phyloP scores from a whole-genome alignment of 2,113 vertebrate species.

The Fulica atra region DNA sequence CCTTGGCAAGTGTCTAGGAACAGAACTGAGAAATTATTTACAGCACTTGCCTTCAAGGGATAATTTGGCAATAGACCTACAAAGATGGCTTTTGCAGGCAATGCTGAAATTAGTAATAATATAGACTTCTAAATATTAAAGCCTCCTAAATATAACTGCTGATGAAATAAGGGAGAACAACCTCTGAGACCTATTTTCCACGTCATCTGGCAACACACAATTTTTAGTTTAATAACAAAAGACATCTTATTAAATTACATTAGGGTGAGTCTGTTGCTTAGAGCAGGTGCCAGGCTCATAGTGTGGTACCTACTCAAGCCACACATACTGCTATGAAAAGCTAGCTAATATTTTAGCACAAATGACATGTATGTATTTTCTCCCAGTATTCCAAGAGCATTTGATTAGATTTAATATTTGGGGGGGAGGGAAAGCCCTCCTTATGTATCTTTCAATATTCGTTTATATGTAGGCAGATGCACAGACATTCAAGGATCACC shows the following conservation, averaged over 20 bases:
- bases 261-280: not conserved
- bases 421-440: not conserved
- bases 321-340: not conserved
- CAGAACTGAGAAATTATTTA: conserved; percentile 50
- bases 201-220: not conserved
- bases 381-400: not conserved
- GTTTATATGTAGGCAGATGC: not conserved
- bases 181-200: conserved; percentile 46
- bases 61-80: conserved; percentile 29
- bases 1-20: conserved; percentile 49
- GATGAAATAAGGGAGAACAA: conserved; percentile 2
- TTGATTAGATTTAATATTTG: conserved; percentile 15
- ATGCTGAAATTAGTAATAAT: conserved; percentile 17
- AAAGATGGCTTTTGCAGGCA: not conserved
- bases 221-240: conserved; percentile 64
- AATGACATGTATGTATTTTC: not conserved
- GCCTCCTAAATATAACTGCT: conserved; percentile 45
- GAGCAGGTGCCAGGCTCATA: conserved; percentile 38
- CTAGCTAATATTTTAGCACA: not conserved
- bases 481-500: not conserved
- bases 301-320: not conserved
- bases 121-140: conserved; percentile 61
- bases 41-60: conserved; percentile 49
- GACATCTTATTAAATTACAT: conserved; percentile 44
- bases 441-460: not conserved